These are phyloP conservation scores for Eilema caniola DNA, from an alignment of 2,888 invertebrate species.

Conservation along the genomic window DNA sequence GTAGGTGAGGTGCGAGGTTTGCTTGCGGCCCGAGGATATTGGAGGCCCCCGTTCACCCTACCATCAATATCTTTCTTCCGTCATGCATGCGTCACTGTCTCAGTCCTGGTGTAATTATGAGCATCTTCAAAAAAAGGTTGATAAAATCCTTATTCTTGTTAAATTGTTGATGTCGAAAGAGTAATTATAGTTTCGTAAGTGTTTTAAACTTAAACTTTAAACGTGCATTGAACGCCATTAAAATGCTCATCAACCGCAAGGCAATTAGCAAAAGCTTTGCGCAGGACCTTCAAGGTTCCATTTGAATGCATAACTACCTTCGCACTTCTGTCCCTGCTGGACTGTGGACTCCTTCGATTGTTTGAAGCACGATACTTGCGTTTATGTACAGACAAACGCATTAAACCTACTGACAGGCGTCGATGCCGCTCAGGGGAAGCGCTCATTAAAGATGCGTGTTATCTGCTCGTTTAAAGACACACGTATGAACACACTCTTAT, in stretches of 20 bases:
- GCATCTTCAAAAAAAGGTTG: neutral
- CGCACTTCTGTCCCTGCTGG: no score
- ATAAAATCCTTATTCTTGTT: neutral
- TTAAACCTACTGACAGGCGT: neutral
- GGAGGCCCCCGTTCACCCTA: neutral
- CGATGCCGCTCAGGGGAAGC: neutral
- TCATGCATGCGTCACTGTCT: neutral
- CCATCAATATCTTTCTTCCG: neutral
- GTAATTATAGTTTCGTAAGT: no score
- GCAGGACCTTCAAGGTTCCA: no score
- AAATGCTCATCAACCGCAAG: neutral
- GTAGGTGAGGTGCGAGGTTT: no score
- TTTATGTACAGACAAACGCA: neutral
- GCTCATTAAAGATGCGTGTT: neutral
- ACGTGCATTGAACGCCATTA: neutral
- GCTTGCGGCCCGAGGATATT: neutral
- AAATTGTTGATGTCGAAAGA: no score
- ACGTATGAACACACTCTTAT: neutral
- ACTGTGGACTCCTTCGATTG: no score
- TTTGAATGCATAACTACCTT: no score
- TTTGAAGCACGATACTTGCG: neutral
- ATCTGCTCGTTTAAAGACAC: neutral
- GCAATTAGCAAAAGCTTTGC: no score
- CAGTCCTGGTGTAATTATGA: neutral
- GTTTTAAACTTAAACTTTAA: neutral